Percentiles rank a stretch among this genome's conserved stretches.
Evolutionary conservation across 1,140 invertebrate genomes (phyloP).

Genomic region (Anadara kagoshimensis): DNA sequence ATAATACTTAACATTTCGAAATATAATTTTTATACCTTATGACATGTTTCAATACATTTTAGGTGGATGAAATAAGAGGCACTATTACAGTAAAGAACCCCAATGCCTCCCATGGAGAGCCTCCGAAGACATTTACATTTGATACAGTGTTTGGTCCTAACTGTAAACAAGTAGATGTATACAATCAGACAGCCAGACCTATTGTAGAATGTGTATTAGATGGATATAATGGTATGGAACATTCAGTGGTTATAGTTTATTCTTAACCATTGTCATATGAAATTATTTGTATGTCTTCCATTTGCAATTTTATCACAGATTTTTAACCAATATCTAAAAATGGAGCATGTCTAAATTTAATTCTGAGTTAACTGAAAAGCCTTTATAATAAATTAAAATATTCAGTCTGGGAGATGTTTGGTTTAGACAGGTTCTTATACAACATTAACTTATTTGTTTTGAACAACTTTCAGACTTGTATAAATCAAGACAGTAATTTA

Average conservation of each 20-base stretch:
- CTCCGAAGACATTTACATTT: slow-evolving; percentile 90
- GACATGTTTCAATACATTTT: slow-evolving; percentile 5
- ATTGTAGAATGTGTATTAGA: slow-evolving; percentile 94
- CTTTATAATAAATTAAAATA: no score
- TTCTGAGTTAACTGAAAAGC: no score
- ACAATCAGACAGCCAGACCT: slow-evolving; percentile 90
- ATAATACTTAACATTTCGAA: no score
- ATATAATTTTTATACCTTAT: background rate
- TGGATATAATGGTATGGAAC: slow-evolving; percentile 88
- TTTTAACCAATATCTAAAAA: no score
- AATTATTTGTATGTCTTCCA: background rate
- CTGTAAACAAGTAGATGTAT: slow-evolving; percentile 87
- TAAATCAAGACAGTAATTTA: no score
- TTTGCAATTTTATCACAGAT: background rate
- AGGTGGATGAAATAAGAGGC: slow-evolving; percentile 84
- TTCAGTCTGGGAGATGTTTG: no score
- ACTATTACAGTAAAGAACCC: slow-evolving; percentile 87
- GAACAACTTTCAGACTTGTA: no score
- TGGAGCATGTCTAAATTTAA: no score
- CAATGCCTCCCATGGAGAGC: slow-evolving; percentile 72
- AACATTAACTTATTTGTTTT: no score
- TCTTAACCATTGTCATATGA: no score
- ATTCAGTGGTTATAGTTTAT: background rate
- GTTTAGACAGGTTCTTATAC: no score
- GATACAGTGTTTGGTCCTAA: slow-evolving; percentile 79